Base-by-base conservation (phyloP, 2,888 invertebrate species). In the Apamea monoglypha region DNA sequence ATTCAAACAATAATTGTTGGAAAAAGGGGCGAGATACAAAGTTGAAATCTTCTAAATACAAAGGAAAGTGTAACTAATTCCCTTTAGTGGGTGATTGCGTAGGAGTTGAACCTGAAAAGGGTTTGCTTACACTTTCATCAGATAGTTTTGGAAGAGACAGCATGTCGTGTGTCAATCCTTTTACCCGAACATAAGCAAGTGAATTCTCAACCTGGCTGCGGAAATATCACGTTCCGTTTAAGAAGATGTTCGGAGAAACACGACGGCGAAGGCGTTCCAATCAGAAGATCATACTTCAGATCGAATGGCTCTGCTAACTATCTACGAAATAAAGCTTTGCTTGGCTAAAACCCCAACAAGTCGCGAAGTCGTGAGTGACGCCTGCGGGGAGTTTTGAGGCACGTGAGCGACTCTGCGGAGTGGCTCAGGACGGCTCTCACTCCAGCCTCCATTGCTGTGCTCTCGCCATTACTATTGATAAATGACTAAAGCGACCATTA, bases 401-500 rank as follows among this genome's bases (percentile, higher is more conserved):
- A n/a, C 14, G 12, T 21, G 32, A 25, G 47, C 18, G 47, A 14
- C 47, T 36, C 32, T 2, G 25, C 32, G 1, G 10, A 21, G 29
- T 29, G 29, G 29, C 21, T 18, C 47, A 7, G 32, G 7, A n/a
- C 36, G 67, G 7, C 25, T 69, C 36, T 32, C 75, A 16, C 18
- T n/a, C 7, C 6, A 59, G 50, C n/a, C 29, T 2, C 44, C 18
- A 8, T 25, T 29, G 73, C 40, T 47, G 36, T 14, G 47, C 80
- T 83, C 76, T 50, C 79, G 76, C 76, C 81, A 76, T 78, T 83
- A 80, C 74, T 25, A 81, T 82, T 88, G 86, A 84, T 83, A 76
- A 82, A 82, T 64, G 83, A 72, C 76, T 69, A 70, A 83, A 85
- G 86, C 87, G 87, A 87, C 91, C 92, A 92, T 93, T 91, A 91